Percentiles rank a stretch among this genome's conserved stretches.
Evolutionary conservation across 2,113 vertebrate species (phyloP).

Genomic region (Tenrec ecaudatus): DNA sequence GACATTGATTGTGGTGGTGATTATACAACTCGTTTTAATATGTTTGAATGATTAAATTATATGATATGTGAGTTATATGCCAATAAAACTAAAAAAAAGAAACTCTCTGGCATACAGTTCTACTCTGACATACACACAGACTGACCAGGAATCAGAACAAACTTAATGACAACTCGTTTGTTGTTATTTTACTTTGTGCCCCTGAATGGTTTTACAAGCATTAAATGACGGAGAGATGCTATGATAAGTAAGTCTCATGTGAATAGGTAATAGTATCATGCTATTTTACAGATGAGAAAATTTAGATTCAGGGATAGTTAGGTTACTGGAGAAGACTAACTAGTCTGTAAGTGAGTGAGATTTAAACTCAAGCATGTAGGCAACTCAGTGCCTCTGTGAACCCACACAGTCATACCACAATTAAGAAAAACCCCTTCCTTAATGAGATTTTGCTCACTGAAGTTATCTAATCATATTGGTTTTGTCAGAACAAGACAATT

Average conservation of each 20-base stretch:
- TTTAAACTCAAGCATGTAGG: background rate
- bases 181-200: background rate
- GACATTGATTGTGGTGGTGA: no score
- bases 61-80: no score
- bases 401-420: background rate
- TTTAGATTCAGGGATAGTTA: background rate
- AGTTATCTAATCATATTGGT: background rate
- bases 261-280: background rate
- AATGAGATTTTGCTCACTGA: background rate
- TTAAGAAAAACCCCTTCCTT: background rate
- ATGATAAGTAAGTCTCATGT: background rate
- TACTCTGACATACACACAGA: background rate
- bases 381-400: background rate
- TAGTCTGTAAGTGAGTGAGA: background rate
- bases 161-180: background rate
- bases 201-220: background rate
- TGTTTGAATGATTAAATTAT: no score
- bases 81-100: no score
- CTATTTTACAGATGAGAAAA: constrained; percentile 27
- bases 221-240: background rate
- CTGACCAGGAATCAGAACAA: background rate
- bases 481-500: constrained; percentile 27
- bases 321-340: background rate
- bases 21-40: no score
- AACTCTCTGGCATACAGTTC: background rate